Conservation (phyloP, 2,113 vertebrate species). For the Hipposideros armiger region DNA sequence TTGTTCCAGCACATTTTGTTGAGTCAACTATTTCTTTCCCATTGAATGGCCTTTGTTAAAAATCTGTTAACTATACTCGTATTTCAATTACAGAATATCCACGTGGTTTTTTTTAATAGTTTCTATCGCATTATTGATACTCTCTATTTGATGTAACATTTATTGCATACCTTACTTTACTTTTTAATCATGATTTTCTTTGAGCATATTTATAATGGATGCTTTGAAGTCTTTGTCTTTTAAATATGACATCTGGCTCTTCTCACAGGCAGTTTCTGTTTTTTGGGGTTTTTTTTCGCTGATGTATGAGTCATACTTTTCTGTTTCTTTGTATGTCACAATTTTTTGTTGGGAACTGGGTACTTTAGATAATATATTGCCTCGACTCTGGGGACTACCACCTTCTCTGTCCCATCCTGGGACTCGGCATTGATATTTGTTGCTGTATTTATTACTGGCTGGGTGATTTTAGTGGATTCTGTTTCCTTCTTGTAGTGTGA, state of each 20-base stretch:
- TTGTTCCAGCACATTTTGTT: background rate
- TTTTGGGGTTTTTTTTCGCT: background rate
- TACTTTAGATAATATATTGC: background rate
- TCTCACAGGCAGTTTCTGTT: background rate
- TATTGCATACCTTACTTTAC: background rate
- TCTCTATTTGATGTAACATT: background rate
- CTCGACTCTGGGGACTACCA: background rate
- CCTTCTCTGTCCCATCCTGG: background rate
- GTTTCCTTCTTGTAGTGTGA: background rate
- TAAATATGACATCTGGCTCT: background rate
- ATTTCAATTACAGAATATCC: background rate
- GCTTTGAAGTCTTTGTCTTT: background rate
- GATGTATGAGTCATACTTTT: background rate
- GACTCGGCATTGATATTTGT: background rate
- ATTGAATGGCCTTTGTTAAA: background rate
- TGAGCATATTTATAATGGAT: background rate
- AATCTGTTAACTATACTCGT: background rate
- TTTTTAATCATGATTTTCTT: conserved; percentile 39
- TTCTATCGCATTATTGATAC: background rate
- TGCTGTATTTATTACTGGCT: background rate
- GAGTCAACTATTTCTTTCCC: background rate
- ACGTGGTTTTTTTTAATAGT: background rate
- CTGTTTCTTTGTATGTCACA: background rate
- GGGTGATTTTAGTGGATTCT: background rate
- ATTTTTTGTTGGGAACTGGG: background rate